Base-by-base conservation (phyloP, 2,113 vertebrate genomes). In the Patagioenas fasciata region DNA sequence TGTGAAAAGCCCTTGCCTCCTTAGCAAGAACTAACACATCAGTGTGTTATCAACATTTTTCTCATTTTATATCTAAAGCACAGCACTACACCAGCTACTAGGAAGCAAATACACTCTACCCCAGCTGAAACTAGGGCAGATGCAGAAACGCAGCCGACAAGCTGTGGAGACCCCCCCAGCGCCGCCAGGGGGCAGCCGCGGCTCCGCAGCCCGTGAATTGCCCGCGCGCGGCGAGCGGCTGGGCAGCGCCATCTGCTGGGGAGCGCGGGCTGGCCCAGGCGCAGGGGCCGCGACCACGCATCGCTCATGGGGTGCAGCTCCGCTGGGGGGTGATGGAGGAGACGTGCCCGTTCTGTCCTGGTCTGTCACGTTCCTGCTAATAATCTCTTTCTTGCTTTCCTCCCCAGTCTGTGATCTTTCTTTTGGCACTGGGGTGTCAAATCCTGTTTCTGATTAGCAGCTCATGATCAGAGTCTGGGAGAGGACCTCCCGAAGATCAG, bases 291-390 rank as follows among this genome's bases (percentile, higher is more conserved):
- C 36, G 10, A 32, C 20, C 16, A 56, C 14, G 5, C 62, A 0
- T 1, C 2, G 2, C 50, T 47, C 44, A 0, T 1, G 14, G 66
- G 29, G 9, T 15, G 3, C 36, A 11, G 44, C 15, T 13, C 26
- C 13, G 74, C 81, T 12, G 25, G 9, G 15, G 15, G 36, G 10
- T 44, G 79, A 28, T 5, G 77, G 28, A 34, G 17, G 38, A 32
- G 26, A 19, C 6, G 4, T 1, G n/a, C 18, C 19, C 20, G 0
- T 25, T 13, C 48, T 3, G 0, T 2, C n/a, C 34, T 10, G 24
- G 12, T 9, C 28, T 38, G 6, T 10, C 2, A 2, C 36, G 31
- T 7, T 21, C 19, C 23, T 10, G 15, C 2, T 67, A 36, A n/a
- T 65, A 73, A 34, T 2, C 29, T 5, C n/a, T 3, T n/a, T 15